Evolutionary conservation across 2,888 invertebrate species (phyloP).

Genomic region (Hylaea fasciaria): DNA sequence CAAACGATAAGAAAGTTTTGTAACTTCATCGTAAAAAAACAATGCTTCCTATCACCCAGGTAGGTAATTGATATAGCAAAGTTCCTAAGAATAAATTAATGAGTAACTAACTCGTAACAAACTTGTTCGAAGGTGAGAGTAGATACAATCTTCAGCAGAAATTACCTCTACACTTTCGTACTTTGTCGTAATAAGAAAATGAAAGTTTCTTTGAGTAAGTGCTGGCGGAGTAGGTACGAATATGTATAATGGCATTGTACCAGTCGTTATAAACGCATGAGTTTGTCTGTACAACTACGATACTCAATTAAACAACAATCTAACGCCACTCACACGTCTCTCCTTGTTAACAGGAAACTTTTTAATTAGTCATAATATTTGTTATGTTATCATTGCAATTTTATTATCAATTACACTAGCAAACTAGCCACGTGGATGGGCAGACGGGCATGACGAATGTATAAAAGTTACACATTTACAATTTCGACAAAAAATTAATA

Average conservation of each 20-base stretch:
- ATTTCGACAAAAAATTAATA: no score
- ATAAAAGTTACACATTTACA: no score
- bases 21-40: no score
- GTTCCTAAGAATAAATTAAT: conserved; percentile 12
- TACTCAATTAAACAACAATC: background rate
- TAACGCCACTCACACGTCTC: background rate
- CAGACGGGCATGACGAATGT: no score
- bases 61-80: conserved; percentile 6
- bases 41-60: background rate
- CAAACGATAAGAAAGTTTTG: no score
- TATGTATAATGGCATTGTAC: no score
- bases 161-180: background rate
- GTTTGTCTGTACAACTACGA: background rate
- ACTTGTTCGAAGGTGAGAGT: conserved; percentile 14
- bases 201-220: background rate
- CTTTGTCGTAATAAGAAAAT: conserved; percentile 1
- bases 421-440: no score
- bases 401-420: no score
- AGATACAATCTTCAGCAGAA: no score
- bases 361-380: background rate
- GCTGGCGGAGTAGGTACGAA: no score
- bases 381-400: no score
- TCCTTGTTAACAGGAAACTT: background rate
- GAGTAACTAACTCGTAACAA: conserved; percentile 11
- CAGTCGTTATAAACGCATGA: no score